phyloP scores from a whole-genome alignment of 2,888 invertebrate species.

The Torymus aiolomorphi region DNA sequence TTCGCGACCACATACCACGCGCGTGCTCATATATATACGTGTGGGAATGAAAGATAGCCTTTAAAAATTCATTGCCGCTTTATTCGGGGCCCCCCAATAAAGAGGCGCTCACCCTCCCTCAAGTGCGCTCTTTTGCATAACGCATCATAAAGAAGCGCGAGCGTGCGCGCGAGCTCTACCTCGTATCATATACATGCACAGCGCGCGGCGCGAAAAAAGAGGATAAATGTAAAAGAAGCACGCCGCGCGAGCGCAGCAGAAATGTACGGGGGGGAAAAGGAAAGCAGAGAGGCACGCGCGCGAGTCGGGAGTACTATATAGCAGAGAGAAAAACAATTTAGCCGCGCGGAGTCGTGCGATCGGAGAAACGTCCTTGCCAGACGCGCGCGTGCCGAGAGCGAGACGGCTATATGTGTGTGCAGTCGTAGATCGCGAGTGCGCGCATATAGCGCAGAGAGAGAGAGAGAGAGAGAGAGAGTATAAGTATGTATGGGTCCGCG shows the following conservation, averaged over 20 bases:
- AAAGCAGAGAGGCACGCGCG: no score
- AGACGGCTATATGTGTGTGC: not conserved
- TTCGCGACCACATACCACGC: no score
- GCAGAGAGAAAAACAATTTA: no score
- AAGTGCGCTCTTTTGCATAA: constrained; percentile 18
- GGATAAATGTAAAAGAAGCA: not conserved
- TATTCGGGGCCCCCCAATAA: constrained; percentile 2
- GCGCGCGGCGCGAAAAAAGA: no score
- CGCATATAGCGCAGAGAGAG: constrained; percentile 10
- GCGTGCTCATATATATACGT: not conserved
- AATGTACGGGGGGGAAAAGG: not conserved
- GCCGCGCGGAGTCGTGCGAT: not conserved
- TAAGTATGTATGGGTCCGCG: no score
- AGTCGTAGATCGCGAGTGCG: constrained; percentile 3
- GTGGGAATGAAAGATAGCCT: constrained; percentile 1
- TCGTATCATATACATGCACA: no score
- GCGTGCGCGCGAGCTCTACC: not conserved
- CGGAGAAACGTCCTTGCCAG: constrained; percentile 47
- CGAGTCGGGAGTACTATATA: no score
- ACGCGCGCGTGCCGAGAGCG: not conserved
- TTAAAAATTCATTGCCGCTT: constrained; percentile 36
- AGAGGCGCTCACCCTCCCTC: not conserved
- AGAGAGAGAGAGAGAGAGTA: no score
- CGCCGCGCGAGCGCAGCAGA: not conserved
- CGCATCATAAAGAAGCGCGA: not conserved